These are phyloP conservation scores for Gari tellinella DNA, from an alignment of 2,888 invertebrate genomes.

Conservation along the genomic window DNA sequence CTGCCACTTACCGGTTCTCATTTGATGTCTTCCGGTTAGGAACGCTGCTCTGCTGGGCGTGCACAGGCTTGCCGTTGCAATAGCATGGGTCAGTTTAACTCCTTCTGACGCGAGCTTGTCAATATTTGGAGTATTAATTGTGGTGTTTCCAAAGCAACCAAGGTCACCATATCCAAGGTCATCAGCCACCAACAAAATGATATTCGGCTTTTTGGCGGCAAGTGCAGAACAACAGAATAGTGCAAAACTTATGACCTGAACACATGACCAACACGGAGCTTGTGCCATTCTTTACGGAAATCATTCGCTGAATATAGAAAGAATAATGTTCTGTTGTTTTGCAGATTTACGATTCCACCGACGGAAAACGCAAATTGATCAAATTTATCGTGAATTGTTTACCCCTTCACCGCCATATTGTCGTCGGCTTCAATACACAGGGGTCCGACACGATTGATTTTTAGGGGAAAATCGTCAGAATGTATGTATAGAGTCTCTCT, in stretches of 20 bases:
- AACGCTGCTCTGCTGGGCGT: constrained; percentile 86
- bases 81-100: constrained; percentile 84
- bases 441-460: no score
- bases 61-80: constrained; percentile 85
- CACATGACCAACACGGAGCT: no score
- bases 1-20: constrained; percentile 60
- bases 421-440: no score
- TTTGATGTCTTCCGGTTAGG: constrained; percentile 84
- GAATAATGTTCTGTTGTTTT: no score
- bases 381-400: no score
- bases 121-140: constrained; percentile 84
- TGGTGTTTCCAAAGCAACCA: constrained; percentile 85
- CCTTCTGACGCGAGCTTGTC: constrained; percentile 84
- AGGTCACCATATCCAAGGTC: constrained; percentile 85
- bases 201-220: constrained; percentile 82
- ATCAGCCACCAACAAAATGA: constrained; percentile 86
- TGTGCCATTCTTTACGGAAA: no score
- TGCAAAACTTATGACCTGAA: background rate
- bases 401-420: no score
- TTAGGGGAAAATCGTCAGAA: no score
- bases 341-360: no score
- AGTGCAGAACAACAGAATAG: background rate
- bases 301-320: no score
- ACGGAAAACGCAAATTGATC: no score
- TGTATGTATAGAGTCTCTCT: no score